Evolutionary conservation across 2,888 invertebrate genomes (phyloP).

Genomic region (Entomobrya proxima): DNA sequence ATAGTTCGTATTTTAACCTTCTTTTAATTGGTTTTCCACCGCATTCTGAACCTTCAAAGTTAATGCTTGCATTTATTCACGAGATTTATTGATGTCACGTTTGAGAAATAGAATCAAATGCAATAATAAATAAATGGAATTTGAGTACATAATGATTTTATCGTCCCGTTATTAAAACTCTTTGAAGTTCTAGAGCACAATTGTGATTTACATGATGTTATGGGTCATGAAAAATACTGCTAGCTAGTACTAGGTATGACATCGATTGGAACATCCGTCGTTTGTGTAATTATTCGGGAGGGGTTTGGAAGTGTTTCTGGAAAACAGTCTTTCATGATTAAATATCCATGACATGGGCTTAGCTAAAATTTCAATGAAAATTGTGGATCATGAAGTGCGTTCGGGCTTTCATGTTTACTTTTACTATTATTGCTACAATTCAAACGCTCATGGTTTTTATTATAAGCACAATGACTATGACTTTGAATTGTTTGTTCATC

Average conservation of each 20-base stretch:
- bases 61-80: neutral
- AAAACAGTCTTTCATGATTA: neutral
- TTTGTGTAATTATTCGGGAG: too few relatives aligned
- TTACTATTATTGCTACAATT: neutral
- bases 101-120: neutral
- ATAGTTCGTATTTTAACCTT: conserved; percentile 18
- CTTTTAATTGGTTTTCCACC: conserved; percentile 16
- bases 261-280: too few relatives aligned
- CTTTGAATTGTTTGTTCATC: neutral
- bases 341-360: too few relatives aligned
- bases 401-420: too few relatives aligned
- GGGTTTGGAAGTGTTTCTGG: neutral
- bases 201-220: too few relatives aligned
- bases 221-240: too few relatives aligned
- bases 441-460: neutral
- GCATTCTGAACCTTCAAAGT: conserved; percentile 28
- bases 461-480: neutral
- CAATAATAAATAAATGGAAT: neutral
- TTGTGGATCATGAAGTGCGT: too few relatives aligned
- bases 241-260: too few relatives aligned
- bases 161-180: too few relatives aligned
- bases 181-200: neutral
- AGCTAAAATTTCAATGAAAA: too few relatives aligned
- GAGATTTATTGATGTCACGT: conserved; percentile 25
- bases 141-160: neutral